Evolutionary conservation across 2,888 invertebrate genomes (phyloP), one percentile per base, ranked within the genome.

Genomic region (Callinectes sapidus): DNA sequence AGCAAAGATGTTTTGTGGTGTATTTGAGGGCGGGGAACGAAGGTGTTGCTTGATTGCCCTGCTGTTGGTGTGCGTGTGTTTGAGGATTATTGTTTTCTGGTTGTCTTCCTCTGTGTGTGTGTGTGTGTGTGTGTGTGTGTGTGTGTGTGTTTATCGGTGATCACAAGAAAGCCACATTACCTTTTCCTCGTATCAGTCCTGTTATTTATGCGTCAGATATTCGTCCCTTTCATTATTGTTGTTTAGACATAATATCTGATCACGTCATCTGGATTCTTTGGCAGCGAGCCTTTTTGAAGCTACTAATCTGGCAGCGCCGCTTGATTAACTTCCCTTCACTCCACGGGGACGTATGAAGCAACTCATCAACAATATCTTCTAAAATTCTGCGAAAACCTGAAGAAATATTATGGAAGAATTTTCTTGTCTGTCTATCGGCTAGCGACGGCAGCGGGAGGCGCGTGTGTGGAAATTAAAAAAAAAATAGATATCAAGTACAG

Each of bases 71-170:
- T 61, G 61, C 61, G 61, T 23, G 61, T 71, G 71, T 71, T 1
- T 71, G 28, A 1, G 10, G 2, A 28, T 71, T 23, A 61, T 18
- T 61, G 3, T 18, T 18, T 14, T 61, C 5, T 61, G 39, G 66
- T 71, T 71, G 71, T 28, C 28, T 71, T 28, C 28, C 28, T 71
- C 28, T 71, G 71, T 71, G 71, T 71, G 71, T 71, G 71, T 71
- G 71, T 71, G 71, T 71, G 71, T 71, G 71, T 71, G 71, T 71
- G 71, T 71, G 71, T 71, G 71, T 71, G 71, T 71, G 71, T 71
- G 71, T 71, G 71, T 71, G 28, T 71, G 28, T 71, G 28, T 28
- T 28, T 71, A 10, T 77, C 71, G 23, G 28, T 77, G n/a, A n/a
- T 77, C n/a, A 28, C 28, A 77, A 77, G n/a, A 8, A 77, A 77